These are phyloP conservation scores for Microplitis deprimator DNA, from an alignment of 2,888 invertebrate species.

Conservation along the genomic window DNA sequence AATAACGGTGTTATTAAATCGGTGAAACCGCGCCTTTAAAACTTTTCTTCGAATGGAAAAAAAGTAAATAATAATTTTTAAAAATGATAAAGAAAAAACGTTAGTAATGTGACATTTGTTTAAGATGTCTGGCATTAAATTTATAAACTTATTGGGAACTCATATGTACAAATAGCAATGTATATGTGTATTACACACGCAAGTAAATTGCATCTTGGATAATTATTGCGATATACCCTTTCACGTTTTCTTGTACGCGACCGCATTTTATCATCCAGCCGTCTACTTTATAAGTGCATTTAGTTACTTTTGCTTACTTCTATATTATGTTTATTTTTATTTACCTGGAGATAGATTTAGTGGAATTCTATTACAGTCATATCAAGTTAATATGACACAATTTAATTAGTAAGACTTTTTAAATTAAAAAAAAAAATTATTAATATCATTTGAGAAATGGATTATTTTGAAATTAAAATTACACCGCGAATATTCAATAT, in stretches of 20 bases:
- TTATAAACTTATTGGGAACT: conserved; percentile 11
- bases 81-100: background rate
- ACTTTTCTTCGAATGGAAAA: conserved; percentile 2
- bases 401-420: background rate
- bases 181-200: background rate
- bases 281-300: conserved; percentile 32
- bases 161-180: background rate
- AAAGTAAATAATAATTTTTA: background rate
- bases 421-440: background rate
- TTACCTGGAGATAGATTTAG: conserved; percentile 9
- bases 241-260: conserved; percentile 39
- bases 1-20: conserved; percentile 11
- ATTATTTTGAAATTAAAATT: no score
- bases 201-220: conserved; percentile 17
- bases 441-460: no score
- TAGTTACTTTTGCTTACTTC: conserved; percentile 21
- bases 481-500: no score
- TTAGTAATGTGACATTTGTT: conserved; percentile 13
- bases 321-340: conserved; percentile 11
- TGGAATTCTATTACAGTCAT: conserved; percentile 43
- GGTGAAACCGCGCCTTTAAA: conserved; percentile 3
- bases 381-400: conserved; percentile 20
- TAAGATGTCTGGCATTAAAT: conserved; percentile 38
- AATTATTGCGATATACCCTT: conserved; percentile 45
- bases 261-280: conserved; percentile 42